Percentiles rank a stretch among this genome's conserved stretches.
Evolutionary conservation across 2,797 vertebrate species (phyloP).

Genomic region (Arrhamphus sclerolepis): DNA sequence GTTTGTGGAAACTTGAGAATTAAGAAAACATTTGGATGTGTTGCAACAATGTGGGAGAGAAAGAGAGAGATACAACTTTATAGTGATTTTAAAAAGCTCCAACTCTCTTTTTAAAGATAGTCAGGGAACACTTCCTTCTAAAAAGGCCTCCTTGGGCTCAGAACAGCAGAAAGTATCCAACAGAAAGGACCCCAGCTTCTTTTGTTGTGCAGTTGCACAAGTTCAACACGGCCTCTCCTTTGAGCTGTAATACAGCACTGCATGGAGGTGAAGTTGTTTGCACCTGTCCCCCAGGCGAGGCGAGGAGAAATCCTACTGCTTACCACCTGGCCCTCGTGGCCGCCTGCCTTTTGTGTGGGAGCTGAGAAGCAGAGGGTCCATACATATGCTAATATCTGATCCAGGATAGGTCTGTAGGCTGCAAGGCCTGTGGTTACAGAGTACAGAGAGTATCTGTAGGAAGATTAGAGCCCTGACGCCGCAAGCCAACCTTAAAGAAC

Average conservation of each 20-base stretch:
- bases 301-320: constrained; percentile 76
- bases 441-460: constrained; percentile 72
- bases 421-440: constrained; percentile 67
- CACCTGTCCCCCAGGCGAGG: constrained; percentile 77
- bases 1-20: constrained; percentile 30
- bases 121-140: constrained; percentile 71
- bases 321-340: constrained; percentile 82
- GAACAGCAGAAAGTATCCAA: constrained; percentile 58
- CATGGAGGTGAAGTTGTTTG: constrained; percentile 79
- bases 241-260: constrained; percentile 66
- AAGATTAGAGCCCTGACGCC: constrained; percentile 69
- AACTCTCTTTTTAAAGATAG: constrained; percentile 48
- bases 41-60: constrained; percentile 30
- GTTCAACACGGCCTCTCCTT: constrained; percentile 66
- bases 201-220: constrained; percentile 61
- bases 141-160: constrained; percentile 51
- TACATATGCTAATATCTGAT: constrained; percentile 84
- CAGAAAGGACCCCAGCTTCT: constrained; percentile 64
- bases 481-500: constrained; percentile 56
- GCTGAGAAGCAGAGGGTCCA: constrained; percentile 77
- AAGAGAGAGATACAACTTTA: constrained; percentile 38
- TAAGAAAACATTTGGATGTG: constrained; percentile 33
- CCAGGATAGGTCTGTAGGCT: constrained; percentile 64
- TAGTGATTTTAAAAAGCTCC: constrained; percentile 41
- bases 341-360: constrained; percentile 78